Evolutionary conservation across 2,888 invertebrate species (phyloP), one percentile per base, ranked within the genome.

Genomic region (Papilio demoleus): DNA sequence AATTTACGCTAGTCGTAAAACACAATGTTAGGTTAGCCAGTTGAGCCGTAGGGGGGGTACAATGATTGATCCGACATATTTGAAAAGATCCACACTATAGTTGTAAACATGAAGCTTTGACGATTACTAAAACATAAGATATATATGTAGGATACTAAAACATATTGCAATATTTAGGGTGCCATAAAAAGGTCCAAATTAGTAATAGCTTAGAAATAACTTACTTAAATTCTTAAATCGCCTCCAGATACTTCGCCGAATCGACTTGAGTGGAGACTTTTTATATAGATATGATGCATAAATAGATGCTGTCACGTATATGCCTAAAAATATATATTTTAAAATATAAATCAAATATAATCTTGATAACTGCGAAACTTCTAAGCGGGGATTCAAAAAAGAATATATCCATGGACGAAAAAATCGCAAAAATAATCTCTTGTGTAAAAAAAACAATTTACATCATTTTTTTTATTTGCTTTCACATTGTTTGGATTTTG

Each of bases 241-340:
- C n/a, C n/a, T 59, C 19, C 34, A 19, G 38, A 19, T 5, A 34
- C 36, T 24, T 36, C 27, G 6, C 17, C 14, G 22, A 53, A 56
- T 68, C 68, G 68, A 68, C 62, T 68, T 68, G 68, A 64, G 59
- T 68, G 68, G 68, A 59, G 59, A 22, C 40, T 34, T 5, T 24
- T 50, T 58, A n/a, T 34, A 58, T 31, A 61, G 27, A 42, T 31
- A 58, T 36, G 36, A 36, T 58, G 50, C 40, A 27, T 40, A 50
- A 27, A 59, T 50, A 68, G 19, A 62, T n/a, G 58, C 64, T 47
- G 65, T 31, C 19, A 68, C 11, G 53, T 60, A 61, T 53, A 22
- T 40, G 58, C 47, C 64, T 56, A 61, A 61, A 38, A 71, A 56
- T 68, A 65, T 67, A 69, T 38, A 11, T 65, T 17, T 42, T 31